Percentiles rank a stretch among this genome's conserved stretches.
Conservation (phyloP, 1,140 invertebrate genomes). For the Scaptomyza montana region DNA sequence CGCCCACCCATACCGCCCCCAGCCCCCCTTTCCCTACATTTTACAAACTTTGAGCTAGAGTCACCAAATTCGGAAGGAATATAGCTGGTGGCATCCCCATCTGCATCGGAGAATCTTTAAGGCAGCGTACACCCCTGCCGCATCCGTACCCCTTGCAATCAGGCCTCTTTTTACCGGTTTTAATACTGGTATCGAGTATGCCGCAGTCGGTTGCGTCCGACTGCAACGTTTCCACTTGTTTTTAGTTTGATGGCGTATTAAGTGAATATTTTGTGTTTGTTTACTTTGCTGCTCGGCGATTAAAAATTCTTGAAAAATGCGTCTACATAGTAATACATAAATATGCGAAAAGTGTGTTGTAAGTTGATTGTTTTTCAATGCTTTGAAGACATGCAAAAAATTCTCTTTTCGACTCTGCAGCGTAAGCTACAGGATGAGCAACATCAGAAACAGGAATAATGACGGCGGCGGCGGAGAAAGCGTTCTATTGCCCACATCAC, state of each 20-base stretch:
- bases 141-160: too few species aligned
- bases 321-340: conserved; percentile 38
- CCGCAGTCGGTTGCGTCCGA: too few species aligned
- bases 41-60: too few species aligned
- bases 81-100: too few species aligned
- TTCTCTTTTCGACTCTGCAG: conserved; percentile 41
- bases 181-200: too few species aligned
- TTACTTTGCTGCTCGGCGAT: background rate
- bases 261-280: conserved; percentile 13
- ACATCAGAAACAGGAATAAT: conserved; percentile 29
- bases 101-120: too few species aligned
- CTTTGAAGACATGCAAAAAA: background rate
- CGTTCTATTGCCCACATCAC: conserved; percentile 66
- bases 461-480: conserved; percentile 53
- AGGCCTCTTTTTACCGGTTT: too few species aligned
- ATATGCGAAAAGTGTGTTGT: conserved; percentile 49
- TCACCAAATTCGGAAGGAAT: too few species aligned
- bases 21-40: too few species aligned
- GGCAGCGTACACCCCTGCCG: too few species aligned
- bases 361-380: conserved; percentile 38
- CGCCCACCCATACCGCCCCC: too few species aligned
- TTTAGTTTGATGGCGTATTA: conserved; percentile 24
- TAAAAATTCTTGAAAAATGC: conserved; percentile 37
- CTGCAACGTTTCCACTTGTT: too few species aligned
- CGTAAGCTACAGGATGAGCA: conserved; percentile 71